These are phyloP conservation scores for Galendromus occidentalis DNA, from an alignment of 1,140 invertebrate genomes.

Conservation along the genomic window DNA sequence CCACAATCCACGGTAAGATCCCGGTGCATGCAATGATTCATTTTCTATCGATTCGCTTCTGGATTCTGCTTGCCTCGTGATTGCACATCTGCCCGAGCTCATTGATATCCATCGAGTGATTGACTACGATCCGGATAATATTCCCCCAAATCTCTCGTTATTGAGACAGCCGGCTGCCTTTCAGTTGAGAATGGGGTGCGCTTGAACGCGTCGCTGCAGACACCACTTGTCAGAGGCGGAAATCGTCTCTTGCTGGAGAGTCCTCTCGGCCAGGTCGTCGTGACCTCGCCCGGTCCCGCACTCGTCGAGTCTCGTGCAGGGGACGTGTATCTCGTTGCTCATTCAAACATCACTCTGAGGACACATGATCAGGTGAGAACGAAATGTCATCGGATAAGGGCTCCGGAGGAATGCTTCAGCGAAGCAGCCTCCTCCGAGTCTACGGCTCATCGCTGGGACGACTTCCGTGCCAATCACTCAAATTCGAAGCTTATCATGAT, in stretches of 20 bases:
- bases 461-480: background rate
- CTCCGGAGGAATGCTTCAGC: background rate
- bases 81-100: no score
- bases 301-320: slow-evolving; percentile 4
- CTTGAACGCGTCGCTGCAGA: background rate
- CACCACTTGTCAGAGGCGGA: background rate
- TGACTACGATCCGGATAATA: no score
- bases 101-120: no score
- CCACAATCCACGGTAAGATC: background rate
- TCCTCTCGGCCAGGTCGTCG: background rate
- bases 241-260: background rate
- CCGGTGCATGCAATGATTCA: no score
- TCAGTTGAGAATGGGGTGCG: slow-evolving; percentile 7
- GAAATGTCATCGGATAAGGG: background rate
- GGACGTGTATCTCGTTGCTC: background rate
- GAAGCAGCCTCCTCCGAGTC: background rate
- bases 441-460: background rate
- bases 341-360: background rate
- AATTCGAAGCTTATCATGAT: background rate
- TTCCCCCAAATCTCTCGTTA: no score
- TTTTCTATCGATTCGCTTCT: no score
- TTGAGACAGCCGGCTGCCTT: background rate
- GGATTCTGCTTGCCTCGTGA: no score
- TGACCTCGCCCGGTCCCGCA: background rate
- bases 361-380: background rate